Evolutionary conservation across 2,113 vertebrate species (phyloP), one percentile per base, ranked within the genome.

Genomic region (Dascyllus trimaculatus): DNA sequence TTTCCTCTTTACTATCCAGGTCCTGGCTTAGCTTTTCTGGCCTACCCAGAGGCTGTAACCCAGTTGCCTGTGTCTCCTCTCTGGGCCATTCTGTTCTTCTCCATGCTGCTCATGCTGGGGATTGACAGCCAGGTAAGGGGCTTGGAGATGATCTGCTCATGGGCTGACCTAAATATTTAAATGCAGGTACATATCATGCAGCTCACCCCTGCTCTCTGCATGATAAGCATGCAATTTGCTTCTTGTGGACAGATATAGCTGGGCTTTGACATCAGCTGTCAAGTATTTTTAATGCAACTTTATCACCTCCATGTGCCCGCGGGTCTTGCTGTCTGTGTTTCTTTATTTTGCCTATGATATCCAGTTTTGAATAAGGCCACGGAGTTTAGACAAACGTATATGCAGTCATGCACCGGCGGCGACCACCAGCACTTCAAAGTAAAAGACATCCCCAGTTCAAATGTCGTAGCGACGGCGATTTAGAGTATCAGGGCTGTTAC

Each of bases 11-110:
- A 51, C 54, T 22, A 46, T 82, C 1, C 91, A 99, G 98, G 98
- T 84, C 98, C 98, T 0, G 98, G 98, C 17, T 94, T 99, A 92
- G 98, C 98, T 0, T 99, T 99, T 71, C 94, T 99, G 86, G 98
- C 98, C 0, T 99, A 99, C 80, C 98, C 98, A 0, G 96, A 99
- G 89, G 98, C 98, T 1, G 98, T 99, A 88, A 99, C 98, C 15
- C 96, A 99, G 93, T 88, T 99, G 88, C 98, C 98, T 3, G 90
- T 99, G 76, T 99, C 98, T 72, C 98, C 98, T 0, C 86, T 99
- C 69, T 99, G 98, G 98, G 96, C 98, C 85, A 95, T 99, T 75
- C 95, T 99, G 43, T 99, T 99, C 95, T 99, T 99, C 95, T 99
- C 98, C 68, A 99, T 99, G 98, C 91, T 99, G 85, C 95, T 99